Conservation (phyloP, 2,797 vertebrate species). For the Oryzias sinensis region DNA sequence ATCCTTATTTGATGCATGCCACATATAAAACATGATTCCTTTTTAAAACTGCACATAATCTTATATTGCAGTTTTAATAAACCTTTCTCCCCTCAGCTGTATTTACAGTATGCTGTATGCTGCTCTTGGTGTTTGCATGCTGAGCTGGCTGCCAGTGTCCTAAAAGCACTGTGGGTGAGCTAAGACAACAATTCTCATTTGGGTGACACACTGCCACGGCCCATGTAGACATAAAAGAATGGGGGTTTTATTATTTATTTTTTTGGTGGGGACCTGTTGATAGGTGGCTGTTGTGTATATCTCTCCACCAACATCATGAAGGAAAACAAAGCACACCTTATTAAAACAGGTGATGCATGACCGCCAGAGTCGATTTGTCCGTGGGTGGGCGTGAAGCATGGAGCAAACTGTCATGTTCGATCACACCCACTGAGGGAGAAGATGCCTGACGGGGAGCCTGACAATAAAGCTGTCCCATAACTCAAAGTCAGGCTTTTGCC, state of each 20-base stretch:
- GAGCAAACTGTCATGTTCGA: slow-evolving; percentile 11
- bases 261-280: slow-evolving; percentile 23
- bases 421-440: slow-evolving; percentile 25
- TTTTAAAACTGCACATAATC: slow-evolving; percentile 9
- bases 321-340: slow-evolving; percentile 19
- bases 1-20: slow-evolving; percentile 22
- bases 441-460: neutral
- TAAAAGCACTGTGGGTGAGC: slow-evolving; percentile 33
- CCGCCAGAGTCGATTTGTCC: slow-evolving; percentile 23
- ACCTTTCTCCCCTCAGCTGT: slow-evolving; percentile 16
- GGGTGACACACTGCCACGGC: slow-evolving; percentile 28
- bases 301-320: slow-evolving; percentile 25
- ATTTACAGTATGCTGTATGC: slow-evolving; percentile 5
- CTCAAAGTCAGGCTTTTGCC: neutral
- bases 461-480: slow-evolving; percentile 3
- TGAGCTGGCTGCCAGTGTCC: slow-evolving; percentile 2
- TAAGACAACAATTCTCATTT: slow-evolving; percentile 15
- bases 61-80: too few species aligned
- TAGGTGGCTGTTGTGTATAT: slow-evolving; percentile 16
- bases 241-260: slow-evolving; percentile 23
- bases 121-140: slow-evolving; percentile 23
- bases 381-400: slow-evolving; percentile 2
- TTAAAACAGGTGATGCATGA: slow-evolving; percentile 36
- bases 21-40: slow-evolving; percentile 61
- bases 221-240: slow-evolving; percentile 10